Conservation (phyloP, 2,113 vertebrate genomes). For the Dasyornis broadbenti region DNA sequence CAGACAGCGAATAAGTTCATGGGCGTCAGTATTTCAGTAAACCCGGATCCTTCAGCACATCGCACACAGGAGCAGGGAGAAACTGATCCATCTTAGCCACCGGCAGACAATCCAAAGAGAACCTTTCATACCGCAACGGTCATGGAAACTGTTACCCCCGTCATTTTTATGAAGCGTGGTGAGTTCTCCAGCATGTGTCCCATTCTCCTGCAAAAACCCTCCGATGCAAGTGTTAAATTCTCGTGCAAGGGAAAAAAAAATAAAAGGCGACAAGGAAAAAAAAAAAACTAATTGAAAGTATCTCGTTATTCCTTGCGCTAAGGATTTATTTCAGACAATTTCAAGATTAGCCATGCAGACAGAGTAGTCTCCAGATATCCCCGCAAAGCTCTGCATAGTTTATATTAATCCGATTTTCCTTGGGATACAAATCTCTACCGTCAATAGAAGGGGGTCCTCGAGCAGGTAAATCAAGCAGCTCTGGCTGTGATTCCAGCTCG, state of each 20-base stretch:
- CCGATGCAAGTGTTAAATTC: slow-evolving; percentile 17
- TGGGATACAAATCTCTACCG: slow-evolving; percentile 33
- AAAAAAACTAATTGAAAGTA: slow-evolving; percentile 20
- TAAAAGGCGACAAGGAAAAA: neutral
- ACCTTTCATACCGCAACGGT: slow-evolving; percentile 42
- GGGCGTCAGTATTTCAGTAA: slow-evolving; percentile 23
- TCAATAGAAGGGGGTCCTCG: slow-evolving; percentile 31
- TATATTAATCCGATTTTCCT: slow-evolving; percentile 58
- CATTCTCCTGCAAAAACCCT: neutral
- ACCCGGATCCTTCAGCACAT: slow-evolving; percentile 36
- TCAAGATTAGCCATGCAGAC: slow-evolving; percentile 59
- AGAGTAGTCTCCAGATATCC: slow-evolving; percentile 42
- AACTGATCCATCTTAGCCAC: slow-evolving; percentile 44
- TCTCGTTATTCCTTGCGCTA: slow-evolving; percentile 5
- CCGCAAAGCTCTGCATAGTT: slow-evolving; percentile 37
- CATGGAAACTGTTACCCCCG: slow-evolving; percentile 34
- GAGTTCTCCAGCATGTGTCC: neutral
- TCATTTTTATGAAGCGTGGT: neutral
- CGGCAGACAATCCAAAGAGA: slow-evolving; percentile 37
- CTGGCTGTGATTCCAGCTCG: slow-evolving; percentile 25
- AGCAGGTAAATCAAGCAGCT: slow-evolving; percentile 44
- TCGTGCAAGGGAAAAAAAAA: fast-evolving
- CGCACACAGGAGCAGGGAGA: neutral
- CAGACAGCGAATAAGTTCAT: slow-evolving; percentile 30
- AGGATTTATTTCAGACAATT: slow-evolving; percentile 55